These are phyloP conservation scores for Campylorhamphus procurvoides DNA, from an alignment of 2,113 vertebrate genomes.

Conservation along the genomic window DNA sequence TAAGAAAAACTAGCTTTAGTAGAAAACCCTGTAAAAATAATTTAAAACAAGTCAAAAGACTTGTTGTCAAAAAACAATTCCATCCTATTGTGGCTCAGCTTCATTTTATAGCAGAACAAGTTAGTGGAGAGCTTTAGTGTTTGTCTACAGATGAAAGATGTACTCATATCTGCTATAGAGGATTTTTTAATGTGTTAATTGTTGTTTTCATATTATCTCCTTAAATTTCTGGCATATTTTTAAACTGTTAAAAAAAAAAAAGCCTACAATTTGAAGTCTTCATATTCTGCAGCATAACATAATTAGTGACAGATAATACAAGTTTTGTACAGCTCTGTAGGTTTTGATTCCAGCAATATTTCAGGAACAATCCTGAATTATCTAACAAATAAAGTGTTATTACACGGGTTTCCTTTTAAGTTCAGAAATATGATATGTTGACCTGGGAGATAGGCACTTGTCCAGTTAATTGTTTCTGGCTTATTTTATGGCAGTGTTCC, in stretches of 20 bases:
- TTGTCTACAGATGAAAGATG: neutral
- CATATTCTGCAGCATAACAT: neutral
- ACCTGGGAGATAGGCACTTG: too few relatives aligned
- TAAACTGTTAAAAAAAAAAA: neutral
- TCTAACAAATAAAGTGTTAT: neutral
- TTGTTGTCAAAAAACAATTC: too few relatives aligned
- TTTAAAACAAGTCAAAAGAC: neutral
- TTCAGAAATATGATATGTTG: neutral
- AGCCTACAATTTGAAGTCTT: neutral
- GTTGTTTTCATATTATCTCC: neutral
- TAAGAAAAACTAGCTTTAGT: neutral
- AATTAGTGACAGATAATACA: neutral
- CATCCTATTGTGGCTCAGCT: neutral
- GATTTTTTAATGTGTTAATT: neutral
- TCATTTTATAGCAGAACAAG: neutral
- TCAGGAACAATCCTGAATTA: neutral
- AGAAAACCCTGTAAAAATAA: neutral
- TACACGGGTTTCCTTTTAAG: neutral
- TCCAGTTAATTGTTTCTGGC: neutral
- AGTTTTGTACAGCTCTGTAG: neutral
- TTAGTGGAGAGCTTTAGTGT: neutral
- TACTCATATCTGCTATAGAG: neutral
- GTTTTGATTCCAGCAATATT: neutral
- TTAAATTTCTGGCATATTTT: neutral
- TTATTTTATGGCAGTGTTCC: neutral